These are phyloP conservation scores for Scaptomyza montana DNA, from an alignment of 1,140 invertebrate genomes.

Conservation along the genomic window DNA sequence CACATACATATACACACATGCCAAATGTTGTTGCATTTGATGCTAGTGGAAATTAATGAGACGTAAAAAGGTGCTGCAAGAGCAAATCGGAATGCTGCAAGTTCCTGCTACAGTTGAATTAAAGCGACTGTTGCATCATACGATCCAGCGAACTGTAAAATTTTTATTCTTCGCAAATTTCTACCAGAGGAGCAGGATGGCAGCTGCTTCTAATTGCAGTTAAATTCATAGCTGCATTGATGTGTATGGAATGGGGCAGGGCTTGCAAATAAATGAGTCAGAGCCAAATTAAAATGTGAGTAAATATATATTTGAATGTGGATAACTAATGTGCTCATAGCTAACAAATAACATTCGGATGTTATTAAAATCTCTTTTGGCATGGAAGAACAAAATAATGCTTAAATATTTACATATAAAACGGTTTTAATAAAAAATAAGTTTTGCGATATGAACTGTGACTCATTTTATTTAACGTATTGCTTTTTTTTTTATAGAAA, in stretches of 20 bases:
- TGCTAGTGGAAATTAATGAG: constrained; percentile 72
- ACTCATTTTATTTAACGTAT: too few species aligned
- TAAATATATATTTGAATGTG: constrained; percentile 1
- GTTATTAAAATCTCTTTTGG: too few species aligned
- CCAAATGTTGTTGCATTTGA: constrained; percentile 37
- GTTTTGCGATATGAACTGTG: too few species aligned
- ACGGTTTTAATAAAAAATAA: too few species aligned
- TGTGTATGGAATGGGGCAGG: constrained; percentile 9
- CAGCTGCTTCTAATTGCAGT: constrained; percentile 21
- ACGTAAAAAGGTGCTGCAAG: constrained; percentile 67
- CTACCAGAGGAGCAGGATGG: constrained; percentile 7
- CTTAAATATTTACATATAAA: too few species aligned
- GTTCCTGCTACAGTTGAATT: constrained; percentile 47
- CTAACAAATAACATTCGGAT: constrained; percentile 8
- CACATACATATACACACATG: constrained; percentile 15
- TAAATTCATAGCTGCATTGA: constrained; percentile 5
- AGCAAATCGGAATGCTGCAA: constrained; percentile 46
- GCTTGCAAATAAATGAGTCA: constrained; percentile 9
- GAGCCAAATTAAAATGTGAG: too few species aligned
- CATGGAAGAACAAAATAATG: too few species aligned
- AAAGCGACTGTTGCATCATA: constrained; percentile 56
- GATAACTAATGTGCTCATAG: background rate
- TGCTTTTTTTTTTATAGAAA: too few species aligned
- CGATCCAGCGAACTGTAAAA: constrained; percentile 72
- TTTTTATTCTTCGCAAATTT: constrained; percentile 47